Evolutionary conservation across 2,797 vertebrate species (phyloP).

Genomic region (Tiaroga cobitis): DNA sequence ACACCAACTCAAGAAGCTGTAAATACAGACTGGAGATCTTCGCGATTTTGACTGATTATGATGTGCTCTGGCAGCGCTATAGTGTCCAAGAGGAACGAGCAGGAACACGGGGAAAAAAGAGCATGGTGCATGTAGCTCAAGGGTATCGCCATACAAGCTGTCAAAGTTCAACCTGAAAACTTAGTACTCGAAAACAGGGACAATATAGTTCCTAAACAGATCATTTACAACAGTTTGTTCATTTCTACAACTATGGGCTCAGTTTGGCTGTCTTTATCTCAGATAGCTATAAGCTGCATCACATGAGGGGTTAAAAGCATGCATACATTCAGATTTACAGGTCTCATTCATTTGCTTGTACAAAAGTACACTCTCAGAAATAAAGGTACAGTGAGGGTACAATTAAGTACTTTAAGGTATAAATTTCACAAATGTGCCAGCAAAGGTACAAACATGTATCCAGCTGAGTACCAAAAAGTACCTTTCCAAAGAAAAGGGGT

Average conservation of each 20-base stretch:
- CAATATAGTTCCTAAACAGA: conserved; percentile 1
- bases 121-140: neutral
- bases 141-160: neutral
- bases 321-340: neutral
- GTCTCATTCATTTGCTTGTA: neutral
- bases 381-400: too few species aligned
- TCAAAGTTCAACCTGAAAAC: neutral
- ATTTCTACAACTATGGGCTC: neutral
- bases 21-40: neutral
- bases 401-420: too few species aligned
- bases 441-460: too few species aligned
- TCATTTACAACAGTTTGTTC: neutral
- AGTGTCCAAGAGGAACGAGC: neutral
- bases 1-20: neutral
- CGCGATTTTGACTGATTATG: neutral
- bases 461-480: too few species aligned
- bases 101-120: neutral
- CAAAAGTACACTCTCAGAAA: too few species aligned
- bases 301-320: conserved; percentile 1
- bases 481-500: too few species aligned
- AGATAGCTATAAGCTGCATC: neutral
- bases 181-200: neutral
- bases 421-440: too few species aligned
- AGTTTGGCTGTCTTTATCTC: neutral
- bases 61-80: neutral